These are phyloP conservation scores for Bombylius discolor DNA, from an alignment of 2,888 invertebrate species.

Conservation along the genomic window DNA sequence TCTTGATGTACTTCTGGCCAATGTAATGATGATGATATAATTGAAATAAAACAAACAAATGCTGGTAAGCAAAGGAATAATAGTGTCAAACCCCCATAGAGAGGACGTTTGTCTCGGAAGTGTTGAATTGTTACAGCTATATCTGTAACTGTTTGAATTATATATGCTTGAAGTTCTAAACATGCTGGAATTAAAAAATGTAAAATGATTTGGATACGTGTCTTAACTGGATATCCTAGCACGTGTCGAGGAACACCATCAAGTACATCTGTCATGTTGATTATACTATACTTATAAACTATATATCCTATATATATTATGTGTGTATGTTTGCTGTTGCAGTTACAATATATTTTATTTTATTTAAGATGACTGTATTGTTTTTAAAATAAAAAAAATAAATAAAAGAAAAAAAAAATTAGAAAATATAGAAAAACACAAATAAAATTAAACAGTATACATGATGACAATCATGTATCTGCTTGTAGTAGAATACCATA, in stretches of 20 bases:
- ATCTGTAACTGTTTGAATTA: constrained; percentile 54
- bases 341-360: too few relatives aligned
- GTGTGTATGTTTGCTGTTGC: too few relatives aligned
- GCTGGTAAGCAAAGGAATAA: constrained; percentile 43
- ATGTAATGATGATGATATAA: constrained; percentile 45
- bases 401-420: too few relatives aligned
- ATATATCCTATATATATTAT: too few relatives aligned
- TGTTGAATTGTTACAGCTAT: constrained; percentile 52
- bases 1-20: constrained; percentile 36
- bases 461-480: too few relatives aligned
- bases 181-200: constrained; percentile 41
- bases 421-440: too few relatives aligned
- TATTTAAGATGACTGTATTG: too few relatives aligned
- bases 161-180: constrained; percentile 48
- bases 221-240: constrained; percentile 29
- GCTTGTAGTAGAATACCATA: too few relatives aligned
- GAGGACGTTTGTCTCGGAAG: constrained; percentile 43
- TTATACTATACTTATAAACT: too few relatives aligned
- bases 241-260: constrained; percentile 28
- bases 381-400: too few relatives aligned
- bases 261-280: constrained; percentile 16
- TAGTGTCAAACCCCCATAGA: constrained; percentile 39
- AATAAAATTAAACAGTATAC: too few relatives aligned
- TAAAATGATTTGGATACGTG: constrained; percentile 32
- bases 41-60: constrained; percentile 44